These are phyloP conservation scores for Phytoseiulus persimilis DNA, from an alignment of 2,888 invertebrate genomes.

Conservation along the genomic window DNA sequence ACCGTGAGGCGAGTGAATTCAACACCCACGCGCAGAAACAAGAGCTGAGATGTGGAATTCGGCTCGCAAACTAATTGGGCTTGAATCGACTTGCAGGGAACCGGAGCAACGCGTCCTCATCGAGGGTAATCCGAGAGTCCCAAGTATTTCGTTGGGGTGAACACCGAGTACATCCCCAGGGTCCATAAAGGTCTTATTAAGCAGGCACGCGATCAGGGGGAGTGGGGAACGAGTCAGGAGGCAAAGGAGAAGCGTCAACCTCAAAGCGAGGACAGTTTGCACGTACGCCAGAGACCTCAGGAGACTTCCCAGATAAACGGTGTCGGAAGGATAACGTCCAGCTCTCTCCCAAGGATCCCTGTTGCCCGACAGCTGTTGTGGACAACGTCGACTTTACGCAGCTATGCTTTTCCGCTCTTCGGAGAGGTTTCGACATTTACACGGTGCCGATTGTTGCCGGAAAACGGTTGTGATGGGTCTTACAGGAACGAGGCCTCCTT, in stretches of 20 bases:
- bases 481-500: too few relatives aligned
- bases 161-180: not conserved
- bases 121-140: not conserved
- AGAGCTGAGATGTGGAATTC: not conserved
- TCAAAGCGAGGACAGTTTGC: slow-evolving; percentile 5
- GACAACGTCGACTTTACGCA: not conserved
- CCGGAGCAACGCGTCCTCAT: not conserved
- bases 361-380: not conserved
- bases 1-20: too few relatives aligned
- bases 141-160: not conserved
- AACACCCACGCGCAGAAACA: too few relatives aligned
- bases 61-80: not conserved
- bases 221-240: not conserved
- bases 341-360: not conserved
- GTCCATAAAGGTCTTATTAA: not conserved
- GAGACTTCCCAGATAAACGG: not conserved
- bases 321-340: not conserved
- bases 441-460: too few relatives aligned
- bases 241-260: not conserved
- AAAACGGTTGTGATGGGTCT: too few relatives aligned
- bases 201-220: not conserved
- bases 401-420: not conserved
- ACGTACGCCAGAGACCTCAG: not conserved
- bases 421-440: too few relatives aligned
- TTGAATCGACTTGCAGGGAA: not conserved